Conservation (phyloP, 2,797 vertebrate species). For the Aotus griseimembra region DNA sequence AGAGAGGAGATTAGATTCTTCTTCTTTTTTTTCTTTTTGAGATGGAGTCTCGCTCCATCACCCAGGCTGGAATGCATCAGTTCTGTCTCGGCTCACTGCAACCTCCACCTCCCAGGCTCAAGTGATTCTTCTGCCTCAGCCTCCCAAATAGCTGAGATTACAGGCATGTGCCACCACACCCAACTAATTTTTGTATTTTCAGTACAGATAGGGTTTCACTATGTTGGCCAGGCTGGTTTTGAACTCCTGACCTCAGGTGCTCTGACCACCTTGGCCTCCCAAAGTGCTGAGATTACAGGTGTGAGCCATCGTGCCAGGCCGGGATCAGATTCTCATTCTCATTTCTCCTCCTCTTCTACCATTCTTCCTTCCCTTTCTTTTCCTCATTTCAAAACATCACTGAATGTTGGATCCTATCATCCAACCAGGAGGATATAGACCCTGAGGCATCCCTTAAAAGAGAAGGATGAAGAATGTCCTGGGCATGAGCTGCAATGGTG, state of each 20-base stretch:
- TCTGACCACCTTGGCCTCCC: neutral
- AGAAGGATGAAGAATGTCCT: neutral
- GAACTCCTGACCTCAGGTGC: neutral
- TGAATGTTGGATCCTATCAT: neutral
- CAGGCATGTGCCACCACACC: neutral
- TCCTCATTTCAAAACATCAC: neutral
- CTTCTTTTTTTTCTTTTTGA: neutral
- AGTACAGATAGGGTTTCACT: neutral
- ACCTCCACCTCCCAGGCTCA: no score
- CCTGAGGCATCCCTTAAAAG: neutral
- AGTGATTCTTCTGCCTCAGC: neutral
- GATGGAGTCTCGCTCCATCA: neutral
- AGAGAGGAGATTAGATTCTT: neutral
- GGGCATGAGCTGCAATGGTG: neutral
- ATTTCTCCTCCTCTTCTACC: neutral
- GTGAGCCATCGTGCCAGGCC: accelerated
- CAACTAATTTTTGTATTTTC: neutral
- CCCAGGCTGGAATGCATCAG: neutral
- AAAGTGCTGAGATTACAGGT: neutral
- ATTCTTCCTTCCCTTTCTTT: neutral
- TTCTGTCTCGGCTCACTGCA: neutral
- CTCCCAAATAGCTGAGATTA: neutral
- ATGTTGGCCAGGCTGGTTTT: neutral
- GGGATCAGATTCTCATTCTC: neutral
- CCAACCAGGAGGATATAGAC: neutral